These are phyloP conservation scores for Lepidurus apus DNA, from an alignment of 1,140 invertebrate species.

Conservation along the genomic window DNA sequence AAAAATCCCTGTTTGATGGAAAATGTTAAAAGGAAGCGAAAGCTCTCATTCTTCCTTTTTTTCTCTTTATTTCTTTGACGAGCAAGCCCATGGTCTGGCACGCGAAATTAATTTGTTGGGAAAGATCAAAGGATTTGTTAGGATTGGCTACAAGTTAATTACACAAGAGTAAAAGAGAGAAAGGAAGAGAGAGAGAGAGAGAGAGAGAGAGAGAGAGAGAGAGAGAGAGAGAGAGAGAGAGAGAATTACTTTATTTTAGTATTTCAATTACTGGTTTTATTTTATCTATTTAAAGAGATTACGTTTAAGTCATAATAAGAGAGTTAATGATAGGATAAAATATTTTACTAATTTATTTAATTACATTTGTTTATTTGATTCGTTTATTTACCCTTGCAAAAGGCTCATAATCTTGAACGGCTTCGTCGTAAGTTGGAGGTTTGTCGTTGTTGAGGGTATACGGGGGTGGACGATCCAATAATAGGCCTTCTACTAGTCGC, in stretches of 20 bases:
- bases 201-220: too few relatives aligned
- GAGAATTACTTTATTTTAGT: too few relatives aligned
- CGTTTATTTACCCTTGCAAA: neutral
- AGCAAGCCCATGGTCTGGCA: neutral
- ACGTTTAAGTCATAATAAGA: too few relatives aligned
- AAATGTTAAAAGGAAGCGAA: neutral
- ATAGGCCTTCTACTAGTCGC: slow-evolving; percentile 29
- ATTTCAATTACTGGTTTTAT: too few relatives aligned
- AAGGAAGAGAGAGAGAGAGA: too few relatives aligned
- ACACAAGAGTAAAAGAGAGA: too few relatives aligned
- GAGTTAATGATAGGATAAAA: neutral
- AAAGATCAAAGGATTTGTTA: too few relatives aligned
- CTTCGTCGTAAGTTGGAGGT: slow-evolving; percentile 33
- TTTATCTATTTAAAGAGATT: too few relatives aligned
- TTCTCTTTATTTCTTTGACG: neutral
- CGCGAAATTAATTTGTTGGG: neutral
- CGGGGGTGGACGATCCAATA: slow-evolving; percentile 31
- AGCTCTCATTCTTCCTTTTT: neutral
- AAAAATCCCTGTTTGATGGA: neutral
- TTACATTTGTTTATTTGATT: neutral
- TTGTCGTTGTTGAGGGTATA: slow-evolving; percentile 29
- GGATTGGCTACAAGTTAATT: too few relatives aligned
- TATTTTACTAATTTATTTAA: neutral
- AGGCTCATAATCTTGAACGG: neutral
- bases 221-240: too few relatives aligned